These are phyloP conservation scores for Trichacis sp. DNA, from an alignment of 2,888 invertebrate species.

Conservation along the genomic window DNA sequence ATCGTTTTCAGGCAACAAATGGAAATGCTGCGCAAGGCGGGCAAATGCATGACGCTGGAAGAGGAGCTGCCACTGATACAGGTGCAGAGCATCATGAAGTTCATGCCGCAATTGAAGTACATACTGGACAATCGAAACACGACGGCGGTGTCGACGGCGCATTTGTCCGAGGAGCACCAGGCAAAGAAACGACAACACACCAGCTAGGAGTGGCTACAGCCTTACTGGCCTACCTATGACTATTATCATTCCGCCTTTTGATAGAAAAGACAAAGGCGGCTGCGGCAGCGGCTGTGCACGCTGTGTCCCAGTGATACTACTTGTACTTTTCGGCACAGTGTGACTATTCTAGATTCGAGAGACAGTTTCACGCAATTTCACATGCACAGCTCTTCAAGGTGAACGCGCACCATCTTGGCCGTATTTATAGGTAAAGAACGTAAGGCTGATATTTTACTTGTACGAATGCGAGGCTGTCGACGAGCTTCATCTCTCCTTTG, in stretches of 20 bases:
- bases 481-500: not conserved
- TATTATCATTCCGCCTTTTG: conserved; percentile 68
- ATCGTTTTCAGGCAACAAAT: conserved; percentile 75
- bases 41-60: conserved; percentile 78
- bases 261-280: conserved; percentile 31
- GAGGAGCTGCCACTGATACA: conserved; percentile 84
- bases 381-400: too few species aligned
- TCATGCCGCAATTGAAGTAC: conserved; percentile 89
- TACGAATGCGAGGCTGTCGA: not conserved
- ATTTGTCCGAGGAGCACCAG: conserved; percentile 65
- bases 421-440: conserved; percentile 43
- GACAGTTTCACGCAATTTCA: too few species aligned
- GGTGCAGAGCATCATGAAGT: conserved; percentile 85
- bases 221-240: conserved; percentile 69
- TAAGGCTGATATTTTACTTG: conserved; percentile 32
- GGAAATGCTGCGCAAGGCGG: conserved; percentile 81
- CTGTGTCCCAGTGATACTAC: too few species aligned
- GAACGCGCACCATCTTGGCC: not conserved
- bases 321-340: not conserved
- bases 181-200: conserved; percentile 72
- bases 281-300: too few species aligned
- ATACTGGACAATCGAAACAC: conserved; percentile 76
- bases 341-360: too few species aligned
- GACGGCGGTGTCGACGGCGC: conserved; percentile 62
- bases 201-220: conserved; percentile 75